Base-by-base conservation (phyloP, 2,113 vertebrate species). In the Pangasianodon gigas region DNA sequence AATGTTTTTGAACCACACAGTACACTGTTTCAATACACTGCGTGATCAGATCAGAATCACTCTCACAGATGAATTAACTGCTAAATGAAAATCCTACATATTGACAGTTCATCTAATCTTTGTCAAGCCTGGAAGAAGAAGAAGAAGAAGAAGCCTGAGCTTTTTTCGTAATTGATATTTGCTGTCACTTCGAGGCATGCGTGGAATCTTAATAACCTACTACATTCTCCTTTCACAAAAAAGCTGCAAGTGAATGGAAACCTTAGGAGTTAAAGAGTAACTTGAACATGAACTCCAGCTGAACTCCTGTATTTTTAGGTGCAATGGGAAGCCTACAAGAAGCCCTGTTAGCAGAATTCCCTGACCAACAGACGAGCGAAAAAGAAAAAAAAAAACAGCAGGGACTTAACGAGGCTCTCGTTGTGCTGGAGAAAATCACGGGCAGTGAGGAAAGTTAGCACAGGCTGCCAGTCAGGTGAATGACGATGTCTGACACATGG, bases 251-350 rank as follows among this genome's bases (percentile, higher is more conserved):
- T 3, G 24, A 32, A 56, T 14, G 14, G 7, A 84, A 14, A 41
- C 18, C 1, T 62, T 54, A 18, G 52, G 32, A 82, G 62, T 86
- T 86, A n/a, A n/a, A 37, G 75, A 81, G 74, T 6, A 86, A 89
- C 88, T 89, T 85, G 16, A 65, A 80, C 75, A 71, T 69, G 84
- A 90, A 90, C 89, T 90, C 62, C 37, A 21, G n/a, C 10, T 90
- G 89, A 86, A 90, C 84, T 69, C 44, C 3, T 62, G 37, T 48
- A 56, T 81, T 67, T 86, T 81, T 29, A 80, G 9, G 58, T 56
- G 65, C 41, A 41, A 56, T 37, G 10, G 37, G 67, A 75, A 89
- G 69, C 52, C 54, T 37, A 60, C 69, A 75, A 54, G 69, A 88
- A 81, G 82, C 6, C 52, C 29, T 37, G 84, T 56, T 85, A 19